These are phyloP conservation scores for Dicyrtoma fusca DNA, from an alignment of 2,888 invertebrate genomes.

Conservation along the genomic window DNA sequence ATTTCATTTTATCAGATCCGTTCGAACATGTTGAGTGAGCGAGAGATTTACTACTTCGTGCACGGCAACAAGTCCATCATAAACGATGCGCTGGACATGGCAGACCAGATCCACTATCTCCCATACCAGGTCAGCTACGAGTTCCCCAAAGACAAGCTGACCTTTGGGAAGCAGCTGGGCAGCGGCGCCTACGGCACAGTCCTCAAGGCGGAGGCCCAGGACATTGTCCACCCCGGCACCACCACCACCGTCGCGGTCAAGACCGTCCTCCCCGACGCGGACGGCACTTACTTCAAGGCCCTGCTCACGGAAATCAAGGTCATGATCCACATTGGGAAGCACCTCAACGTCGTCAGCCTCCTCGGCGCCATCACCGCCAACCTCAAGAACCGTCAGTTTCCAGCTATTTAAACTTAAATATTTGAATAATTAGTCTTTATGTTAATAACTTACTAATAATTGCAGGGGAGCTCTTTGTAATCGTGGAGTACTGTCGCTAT, in stretches of 20 bases:
- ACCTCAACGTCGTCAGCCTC: constrained; percentile 16
- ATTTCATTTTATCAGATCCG: constrained; percentile 2
- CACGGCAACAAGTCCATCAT: constrained; percentile 14
- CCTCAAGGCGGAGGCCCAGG: constrained; percentile 5
- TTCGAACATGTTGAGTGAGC: constrained; percentile 11
- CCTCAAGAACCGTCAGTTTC: constrained; percentile 3
- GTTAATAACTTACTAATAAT: constrained; percentile 28
- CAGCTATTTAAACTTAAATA: neutral
- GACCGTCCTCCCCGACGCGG: constrained; percentile 17
- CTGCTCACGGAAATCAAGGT: constrained; percentile 25
- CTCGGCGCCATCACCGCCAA: constrained; percentile 21
- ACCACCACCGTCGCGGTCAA: constrained; percentile 25
- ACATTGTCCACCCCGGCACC: neutral
- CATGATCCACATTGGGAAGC: constrained; percentile 28
- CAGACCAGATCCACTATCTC: constrained; percentile 25
- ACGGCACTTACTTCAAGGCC: constrained; percentile 24
- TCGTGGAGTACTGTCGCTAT: constrained; percentile 90
- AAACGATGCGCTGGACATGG: constrained; percentile 3
- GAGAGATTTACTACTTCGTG: constrained; percentile 20
- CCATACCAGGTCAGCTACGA: constrained; percentile 16
- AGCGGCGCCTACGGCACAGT: constrained; percentile 30
- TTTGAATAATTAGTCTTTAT: neutral
- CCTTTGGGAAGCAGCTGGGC: constrained; percentile 23
- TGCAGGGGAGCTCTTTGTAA: constrained; percentile 80
- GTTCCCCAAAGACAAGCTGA: constrained; percentile 6